Evolutionary conservation across 2,113 vertebrate species (phyloP).

Genomic region (Amia ocellicauda): DNA sequence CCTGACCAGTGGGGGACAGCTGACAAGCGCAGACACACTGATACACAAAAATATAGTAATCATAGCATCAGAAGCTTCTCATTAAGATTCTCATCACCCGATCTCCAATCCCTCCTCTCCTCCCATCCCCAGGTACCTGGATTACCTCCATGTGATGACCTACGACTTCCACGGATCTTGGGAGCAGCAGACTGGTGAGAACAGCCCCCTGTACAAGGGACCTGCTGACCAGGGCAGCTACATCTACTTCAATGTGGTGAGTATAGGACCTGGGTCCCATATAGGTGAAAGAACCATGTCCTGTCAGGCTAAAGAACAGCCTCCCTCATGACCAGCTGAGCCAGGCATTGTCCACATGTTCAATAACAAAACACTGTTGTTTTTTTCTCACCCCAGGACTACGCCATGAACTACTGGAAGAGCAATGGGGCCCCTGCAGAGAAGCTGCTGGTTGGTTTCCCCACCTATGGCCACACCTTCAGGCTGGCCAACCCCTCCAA

Average conservation of each 20-base stretch:
- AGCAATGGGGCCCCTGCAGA: conserved; percentile 62
- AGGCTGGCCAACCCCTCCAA: conserved; percentile 54
- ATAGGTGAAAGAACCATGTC: too few species aligned
- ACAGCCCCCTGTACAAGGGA: conserved; percentile 69
- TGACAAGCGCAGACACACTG: too few species aligned
- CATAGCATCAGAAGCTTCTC: not conserved
- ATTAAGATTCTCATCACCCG: too few species aligned
- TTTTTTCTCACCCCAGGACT: conserved; percentile 52
- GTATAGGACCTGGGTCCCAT: too few species aligned
- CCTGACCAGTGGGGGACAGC: too few species aligned
- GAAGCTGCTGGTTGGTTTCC: conserved; percentile 77
- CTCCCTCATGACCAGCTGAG: too few species aligned
- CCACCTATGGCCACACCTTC: conserved; percentile 70
- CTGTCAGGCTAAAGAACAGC: too few species aligned
- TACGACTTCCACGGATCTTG: conserved; percentile 72
- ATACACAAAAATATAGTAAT: not conserved
- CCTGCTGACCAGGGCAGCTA: conserved; percentile 47
- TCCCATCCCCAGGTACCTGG: conserved; percentile 56
- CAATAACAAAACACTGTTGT: not conserved
- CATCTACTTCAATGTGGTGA: conserved; percentile 65
- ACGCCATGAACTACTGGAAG: conserved; percentile 76
- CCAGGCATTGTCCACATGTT: too few species aligned
- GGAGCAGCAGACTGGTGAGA: conserved; percentile 60
- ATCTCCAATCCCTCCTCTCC: not conserved
- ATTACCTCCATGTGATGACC: conserved; percentile 73